Base-by-base conservation (phyloP, 2,797 vertebrate genomes). In the Menidia menidia region DNA sequence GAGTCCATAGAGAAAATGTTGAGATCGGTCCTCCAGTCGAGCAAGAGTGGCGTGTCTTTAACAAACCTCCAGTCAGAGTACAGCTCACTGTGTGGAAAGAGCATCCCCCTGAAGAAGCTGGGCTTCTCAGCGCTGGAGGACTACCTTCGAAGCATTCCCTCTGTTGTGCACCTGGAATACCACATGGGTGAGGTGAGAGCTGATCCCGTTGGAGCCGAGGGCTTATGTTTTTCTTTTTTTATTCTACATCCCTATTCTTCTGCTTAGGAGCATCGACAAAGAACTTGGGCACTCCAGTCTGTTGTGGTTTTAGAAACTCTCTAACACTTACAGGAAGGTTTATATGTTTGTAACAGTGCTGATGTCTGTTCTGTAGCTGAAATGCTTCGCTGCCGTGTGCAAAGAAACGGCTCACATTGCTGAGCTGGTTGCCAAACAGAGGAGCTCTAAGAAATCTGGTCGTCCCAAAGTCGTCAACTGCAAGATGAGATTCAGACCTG, bases 341-440 rank as follows among this genome's bases (percentile, higher is more conserved):
- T 2, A 10, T 45, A 14, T 54, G 12, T 54, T 30, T 45, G 0
- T 30, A 31, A 44, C 6, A 16, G 9, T 52, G 47, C 31, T 3
- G 6, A 32, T 56, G 1, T 78, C 33, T 80, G 44, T 54, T 68
- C 50, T 83, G 39, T 54, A 95, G 95, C 0, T 93, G 11, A 73
- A 76, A 55, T 98, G 97, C 88, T 93, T 95, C 69, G 97, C 96
- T 6, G 87, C 91, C 18, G 90, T 94, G 33, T 96, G 94, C 78
- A 68, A 89, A 50, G 96, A 97, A 75, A 98, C 96, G 0, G 92
- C 92, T 45, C 92, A 94, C 74, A 95, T 98, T 14, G 95, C 97
- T 61, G 94, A 97, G 77, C 88, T 98, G 61, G 96, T 98, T 65
- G 95, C 97, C 39, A 92, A 87, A 11, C 97, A 98, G 90, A 96